Conservation (phyloP, 1,140 invertebrate genomes). For the Drosophila bocqueti region DNA sequence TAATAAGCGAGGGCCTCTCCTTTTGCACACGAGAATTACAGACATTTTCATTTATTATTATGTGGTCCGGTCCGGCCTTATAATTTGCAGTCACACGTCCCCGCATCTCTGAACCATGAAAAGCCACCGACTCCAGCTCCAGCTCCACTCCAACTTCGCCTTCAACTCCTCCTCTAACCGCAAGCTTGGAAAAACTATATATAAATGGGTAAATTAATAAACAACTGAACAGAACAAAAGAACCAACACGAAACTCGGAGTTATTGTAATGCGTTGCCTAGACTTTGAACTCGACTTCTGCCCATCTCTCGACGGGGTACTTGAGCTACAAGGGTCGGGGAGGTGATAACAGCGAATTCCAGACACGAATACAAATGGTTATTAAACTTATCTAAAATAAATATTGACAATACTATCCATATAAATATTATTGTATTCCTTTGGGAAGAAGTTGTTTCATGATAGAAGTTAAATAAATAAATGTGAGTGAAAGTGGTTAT, state of each 20-base stretch:
- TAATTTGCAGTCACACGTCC: conserved; percentile 71
- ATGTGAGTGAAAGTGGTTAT: neutral
- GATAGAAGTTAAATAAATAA: conserved; percentile 1
- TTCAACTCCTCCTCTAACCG: conserved; percentile 31
- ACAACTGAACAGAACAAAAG: conserved; percentile 51
- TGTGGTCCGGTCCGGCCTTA: conserved; percentile 67
- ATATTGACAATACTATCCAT: conserved; percentile 5
- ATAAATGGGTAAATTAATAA: conserved; percentile 52
- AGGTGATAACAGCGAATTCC: conserved; percentile 4
- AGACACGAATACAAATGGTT: conserved; percentile 24
- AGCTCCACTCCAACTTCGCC: conserved; percentile 2
- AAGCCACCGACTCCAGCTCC: conserved; percentile 43
- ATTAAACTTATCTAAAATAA: conserved; percentile 9
- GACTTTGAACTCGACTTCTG: conserved; percentile 25
- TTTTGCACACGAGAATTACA: conserved; percentile 77
- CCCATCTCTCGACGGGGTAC: conserved; percentile 6
- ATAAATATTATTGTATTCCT: neutral
- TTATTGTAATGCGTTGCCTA: conserved; percentile 44
- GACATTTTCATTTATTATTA: conserved; percentile 83
- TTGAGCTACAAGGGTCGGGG: neutral
- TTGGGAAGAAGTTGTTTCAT: neutral
- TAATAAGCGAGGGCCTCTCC: conserved; percentile 65
- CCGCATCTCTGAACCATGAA: conserved; percentile 60
- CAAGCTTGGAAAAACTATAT: conserved; percentile 45
- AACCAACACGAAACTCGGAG: conserved; percentile 40